These are phyloP conservation scores for Chlorops oryzae DNA, from an alignment of 1,140 invertebrate genomes.

Conservation along the genomic window DNA sequence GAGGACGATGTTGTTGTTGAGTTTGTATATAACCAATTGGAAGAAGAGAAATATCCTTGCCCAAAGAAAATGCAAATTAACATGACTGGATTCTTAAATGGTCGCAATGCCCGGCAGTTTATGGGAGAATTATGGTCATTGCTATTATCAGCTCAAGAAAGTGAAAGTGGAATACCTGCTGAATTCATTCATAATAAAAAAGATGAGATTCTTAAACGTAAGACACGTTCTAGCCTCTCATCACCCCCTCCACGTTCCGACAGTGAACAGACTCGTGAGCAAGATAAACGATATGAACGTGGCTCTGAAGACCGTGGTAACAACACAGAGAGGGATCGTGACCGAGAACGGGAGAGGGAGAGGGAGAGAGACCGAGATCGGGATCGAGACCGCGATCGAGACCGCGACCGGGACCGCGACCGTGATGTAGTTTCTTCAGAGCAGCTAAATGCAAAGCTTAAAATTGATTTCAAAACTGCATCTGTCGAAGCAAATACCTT, in stretches of 20 bases:
- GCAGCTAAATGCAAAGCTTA: no score
- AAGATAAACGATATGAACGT: constrained; percentile 24
- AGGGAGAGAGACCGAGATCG: no score
- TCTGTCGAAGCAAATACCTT: constrained; percentile 17
- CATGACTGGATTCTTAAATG: constrained; percentile 96
- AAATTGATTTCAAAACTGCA: constrained; percentile 19
- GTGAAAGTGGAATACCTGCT: constrained; percentile 87
- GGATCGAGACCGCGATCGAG: constrained; percentile 15
- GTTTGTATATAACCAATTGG: constrained; percentile 98
- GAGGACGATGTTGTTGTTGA: constrained; percentile 98
- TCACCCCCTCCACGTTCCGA: no score
- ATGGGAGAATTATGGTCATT: constrained; percentile 96
- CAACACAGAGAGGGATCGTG: constrained; percentile 15
- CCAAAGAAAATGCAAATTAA: constrained; percentile 99
- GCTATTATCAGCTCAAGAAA: constrained; percentile 90
- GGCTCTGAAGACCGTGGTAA: constrained; percentile 24
- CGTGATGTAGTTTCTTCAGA: no score
- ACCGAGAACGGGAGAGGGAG: no score
- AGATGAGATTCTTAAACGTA: constrained; percentile 86
- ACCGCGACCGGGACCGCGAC: constrained; percentile 19
- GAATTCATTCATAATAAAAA: constrained; percentile 92
- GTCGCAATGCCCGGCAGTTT: constrained; percentile 94
- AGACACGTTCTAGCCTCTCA: no score
- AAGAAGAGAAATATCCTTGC: constrained; percentile 87
- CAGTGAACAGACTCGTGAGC: constrained; percentile 46